These are phyloP conservation scores for Dasypus novemcinctus DNA, from an alignment of 2,113 vertebrate species.

Conservation along the genomic window DNA sequence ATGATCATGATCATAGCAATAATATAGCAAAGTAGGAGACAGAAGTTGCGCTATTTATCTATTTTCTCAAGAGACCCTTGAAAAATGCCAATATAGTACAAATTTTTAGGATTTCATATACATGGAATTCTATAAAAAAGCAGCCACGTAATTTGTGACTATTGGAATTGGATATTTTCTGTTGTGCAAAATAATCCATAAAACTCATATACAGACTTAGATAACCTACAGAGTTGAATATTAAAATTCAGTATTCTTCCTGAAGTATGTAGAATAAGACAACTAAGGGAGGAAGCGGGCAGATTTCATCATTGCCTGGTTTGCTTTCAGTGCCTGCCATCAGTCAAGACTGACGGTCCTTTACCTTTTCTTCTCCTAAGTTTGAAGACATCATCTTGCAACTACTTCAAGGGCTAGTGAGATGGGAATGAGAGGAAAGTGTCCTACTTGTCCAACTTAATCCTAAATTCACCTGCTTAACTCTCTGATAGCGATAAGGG, in stretches of 20 bases:
- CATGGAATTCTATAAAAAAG: not conserved
- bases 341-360: not conserved
- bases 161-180: not conserved
- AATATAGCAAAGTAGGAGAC: not conserved
- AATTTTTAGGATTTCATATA: not conserved
- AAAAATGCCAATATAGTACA: not conserved
- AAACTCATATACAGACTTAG: not conserved
- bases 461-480: not conserved
- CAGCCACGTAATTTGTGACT: not conserved
- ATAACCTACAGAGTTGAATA: slow-evolving; percentile 25
- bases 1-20: not conserved
- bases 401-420: not conserved
- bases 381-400: not conserved
- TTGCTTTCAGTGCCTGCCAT: not conserved
- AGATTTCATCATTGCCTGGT: not conserved
- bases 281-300: slow-evolving; percentile 26
- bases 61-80: not conserved
- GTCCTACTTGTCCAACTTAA: not conserved
- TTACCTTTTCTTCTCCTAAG: slow-evolving; percentile 10
- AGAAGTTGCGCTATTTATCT: not conserved
- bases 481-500: slow-evolving; percentile 1
- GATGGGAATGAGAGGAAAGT: not conserved
- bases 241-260: slow-evolving; percentile 31
- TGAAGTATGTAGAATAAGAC: not conserved
- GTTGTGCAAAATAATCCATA: not conserved